These are phyloP conservation scores for Escarpia spicata DNA, from an alignment of 2,888 invertebrate genomes.

Conservation along the genomic window DNA sequence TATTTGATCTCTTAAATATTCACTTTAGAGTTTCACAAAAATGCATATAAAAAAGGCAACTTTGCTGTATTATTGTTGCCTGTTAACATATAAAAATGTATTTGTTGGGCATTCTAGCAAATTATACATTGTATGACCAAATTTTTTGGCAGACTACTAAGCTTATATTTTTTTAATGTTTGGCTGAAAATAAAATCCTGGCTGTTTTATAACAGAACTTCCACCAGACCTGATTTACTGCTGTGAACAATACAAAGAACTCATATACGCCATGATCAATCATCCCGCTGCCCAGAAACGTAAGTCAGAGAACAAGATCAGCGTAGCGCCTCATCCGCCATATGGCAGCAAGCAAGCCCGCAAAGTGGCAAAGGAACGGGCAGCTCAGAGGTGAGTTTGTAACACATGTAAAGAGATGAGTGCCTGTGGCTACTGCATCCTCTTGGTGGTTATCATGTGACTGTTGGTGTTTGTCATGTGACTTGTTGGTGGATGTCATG, in stretches of 20 bases:
- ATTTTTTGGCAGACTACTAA: no score
- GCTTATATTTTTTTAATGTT: not conserved
- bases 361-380: slow-evolving; percentile 60
- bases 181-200: not conserved
- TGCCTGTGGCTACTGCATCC: no score
- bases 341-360: slow-evolving; percentile 58
- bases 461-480: no score
- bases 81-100: no score
- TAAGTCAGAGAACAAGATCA: slow-evolving; percentile 49
- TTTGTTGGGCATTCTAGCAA: no score
- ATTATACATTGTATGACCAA: no score
- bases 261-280: slow-evolving; percentile 44
- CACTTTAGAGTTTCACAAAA: no score
- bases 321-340: slow-evolving; percentile 58
- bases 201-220: slow-evolving; percentile 18
- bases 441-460: no score
- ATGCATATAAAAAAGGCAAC: no score
- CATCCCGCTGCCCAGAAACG: slow-evolving; percentile 50
- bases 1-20: no score
- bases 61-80: no score
- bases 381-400: slow-evolving; percentile 54
- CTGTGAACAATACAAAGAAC: slow-evolving; percentile 55
- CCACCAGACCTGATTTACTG: slow-evolving; percentile 61
- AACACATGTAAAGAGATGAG: no score
- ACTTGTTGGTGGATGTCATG: not conserved